Evolutionary conservation across 2,797 vertebrate species (phyloP).

Genomic region (Bovichtus diacanthus): DNA sequence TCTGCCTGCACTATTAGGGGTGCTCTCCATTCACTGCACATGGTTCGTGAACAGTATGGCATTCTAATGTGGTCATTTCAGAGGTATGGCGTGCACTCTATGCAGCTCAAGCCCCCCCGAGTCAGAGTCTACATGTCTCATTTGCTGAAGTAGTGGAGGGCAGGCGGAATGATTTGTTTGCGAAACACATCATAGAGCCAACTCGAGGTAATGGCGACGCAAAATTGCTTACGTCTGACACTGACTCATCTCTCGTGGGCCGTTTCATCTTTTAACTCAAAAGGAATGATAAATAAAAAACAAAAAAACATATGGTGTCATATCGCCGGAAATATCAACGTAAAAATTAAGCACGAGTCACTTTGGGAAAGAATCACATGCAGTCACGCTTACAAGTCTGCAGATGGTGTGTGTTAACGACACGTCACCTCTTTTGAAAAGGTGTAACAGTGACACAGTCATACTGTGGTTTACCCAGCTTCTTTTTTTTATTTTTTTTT

Average conservation of each 20-base stretch:
- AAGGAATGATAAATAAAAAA: conserved; percentile 32
- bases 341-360: conserved; percentile 27
- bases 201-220: conserved; percentile 33
- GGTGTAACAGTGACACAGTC: conserved; percentile 7
- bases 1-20: conserved; percentile 69
- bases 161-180: conserved; percentile 67
- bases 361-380: conserved; percentile 9
- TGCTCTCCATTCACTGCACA: conserved; percentile 78
- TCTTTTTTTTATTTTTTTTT: background rate
- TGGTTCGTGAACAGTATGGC: conserved; percentile 64
- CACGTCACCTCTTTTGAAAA: conserved; percentile 30
- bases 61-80: conserved; percentile 79
- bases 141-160: conserved; percentile 58
- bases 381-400: background rate
- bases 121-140: conserved; percentile 64
- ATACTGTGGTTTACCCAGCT: conserved; percentile 4
- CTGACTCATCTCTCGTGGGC: conserved; percentile 28
- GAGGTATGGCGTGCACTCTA: conserved; percentile 52
- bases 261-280: conserved; percentile 25
- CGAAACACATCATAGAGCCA: conserved; percentile 60
- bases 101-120: conserved; percentile 51
- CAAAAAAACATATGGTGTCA: conserved; percentile 26
- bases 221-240: conserved; percentile 44
- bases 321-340: conserved; percentile 6
- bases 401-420: conserved; percentile 45